Percentiles rank a stretch among this genome's conserved stretches.
Evolutionary conservation across 2,797 vertebrate genomes (phyloP).

Genomic region (Rhinophrynus dorsalis): DNA sequence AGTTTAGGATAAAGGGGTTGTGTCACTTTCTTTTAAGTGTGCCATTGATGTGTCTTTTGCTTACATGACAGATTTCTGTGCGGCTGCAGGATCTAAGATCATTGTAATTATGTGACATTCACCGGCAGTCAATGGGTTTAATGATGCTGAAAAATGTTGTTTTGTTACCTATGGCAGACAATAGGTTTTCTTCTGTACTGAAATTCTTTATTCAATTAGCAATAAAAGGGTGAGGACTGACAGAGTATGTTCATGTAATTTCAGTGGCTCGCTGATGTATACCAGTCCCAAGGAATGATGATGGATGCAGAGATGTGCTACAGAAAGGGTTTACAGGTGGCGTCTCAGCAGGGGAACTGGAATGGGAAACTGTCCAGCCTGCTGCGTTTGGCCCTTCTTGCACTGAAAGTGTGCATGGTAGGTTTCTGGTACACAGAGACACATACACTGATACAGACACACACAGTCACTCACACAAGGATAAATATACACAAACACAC

Average conservation of each 20-base stretch:
- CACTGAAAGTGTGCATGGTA: slow-evolving; percentile 84
- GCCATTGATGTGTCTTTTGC: too few relatives aligned
- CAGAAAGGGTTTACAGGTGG: slow-evolving; percentile 87
- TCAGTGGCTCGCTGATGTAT: slow-evolving; percentile 91
- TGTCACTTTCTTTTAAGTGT: too few relatives aligned
- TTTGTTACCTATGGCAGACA: neutral
- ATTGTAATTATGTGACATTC: too few relatives aligned
- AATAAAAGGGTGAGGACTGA: neutral
- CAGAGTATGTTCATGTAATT: neutral
- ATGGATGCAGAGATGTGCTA: slow-evolving; percentile 89
- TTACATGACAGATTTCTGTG: too few relatives aligned
- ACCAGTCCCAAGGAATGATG: slow-evolving; percentile 86
- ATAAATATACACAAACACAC: too few relatives aligned
- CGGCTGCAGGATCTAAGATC: too few relatives aligned
- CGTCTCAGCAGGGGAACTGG: slow-evolving; percentile 85
- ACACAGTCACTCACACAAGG: too few relatives aligned
- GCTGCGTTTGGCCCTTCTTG: slow-evolving; percentile 83
- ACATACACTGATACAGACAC: too few relatives aligned
- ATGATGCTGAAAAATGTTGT: neutral
- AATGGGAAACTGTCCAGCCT: slow-evolving; percentile 84
- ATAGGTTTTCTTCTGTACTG: neutral
- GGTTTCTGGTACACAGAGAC: slow-evolving; percentile 48
- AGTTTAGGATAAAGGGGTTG: too few relatives aligned
- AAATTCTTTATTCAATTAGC: neutral
- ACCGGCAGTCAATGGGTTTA: neutral